phyloP scores from a whole-genome alignment of 2,888 invertebrate genomes.

The Drosophila nr. perissopoda region DNA sequence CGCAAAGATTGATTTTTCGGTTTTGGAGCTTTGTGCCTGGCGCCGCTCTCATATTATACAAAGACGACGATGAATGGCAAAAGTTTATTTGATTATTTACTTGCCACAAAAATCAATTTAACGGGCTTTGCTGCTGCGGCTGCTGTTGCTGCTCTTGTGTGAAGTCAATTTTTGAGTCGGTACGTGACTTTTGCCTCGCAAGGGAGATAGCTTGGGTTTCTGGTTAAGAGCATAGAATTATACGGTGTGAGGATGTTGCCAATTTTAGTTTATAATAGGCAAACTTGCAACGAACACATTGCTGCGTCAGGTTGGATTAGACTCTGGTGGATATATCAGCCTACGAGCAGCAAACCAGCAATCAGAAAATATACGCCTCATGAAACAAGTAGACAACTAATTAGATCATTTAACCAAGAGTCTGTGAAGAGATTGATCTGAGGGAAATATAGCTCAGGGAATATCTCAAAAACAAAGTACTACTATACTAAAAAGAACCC shows the following conservation, averaged over 20 bases:
- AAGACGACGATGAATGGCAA: slow-evolving; percentile 47
- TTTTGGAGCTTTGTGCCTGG: slow-evolving; percentile 38
- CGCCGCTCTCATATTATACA: slow-evolving; percentile 53
- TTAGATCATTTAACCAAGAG: neutral
- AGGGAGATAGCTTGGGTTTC: slow-evolving; percentile 14
- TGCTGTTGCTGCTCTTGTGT: slow-evolving; percentile 20
- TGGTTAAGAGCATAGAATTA: slow-evolving; percentile 15
- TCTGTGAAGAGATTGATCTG: neutral
- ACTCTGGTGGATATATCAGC: neutral
- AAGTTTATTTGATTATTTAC: slow-evolving; percentile 72
- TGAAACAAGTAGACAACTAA: neutral
- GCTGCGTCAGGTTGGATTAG: neutral
- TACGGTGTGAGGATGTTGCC: slow-evolving; percentile 9
- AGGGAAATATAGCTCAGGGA: neutral
- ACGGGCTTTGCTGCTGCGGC: slow-evolving; percentile 27
- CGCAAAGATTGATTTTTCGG: slow-evolving; percentile 67
- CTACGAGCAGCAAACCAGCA: neutral
- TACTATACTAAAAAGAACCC: neutral
- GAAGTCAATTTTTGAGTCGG: slow-evolving; percentile 43
- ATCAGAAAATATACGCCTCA: neutral
- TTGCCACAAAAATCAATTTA: slow-evolving; percentile 74
- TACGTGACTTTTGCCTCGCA: slow-evolving; percentile 54
- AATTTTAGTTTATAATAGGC: slow-evolving; percentile 22
- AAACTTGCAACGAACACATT: neutral
- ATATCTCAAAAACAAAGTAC: neutral